These are phyloP conservation scores for Speoplatyrhinus poulsoni DNA, from an alignment of 2,113 vertebrate genomes.

Conservation along the genomic window DNA sequence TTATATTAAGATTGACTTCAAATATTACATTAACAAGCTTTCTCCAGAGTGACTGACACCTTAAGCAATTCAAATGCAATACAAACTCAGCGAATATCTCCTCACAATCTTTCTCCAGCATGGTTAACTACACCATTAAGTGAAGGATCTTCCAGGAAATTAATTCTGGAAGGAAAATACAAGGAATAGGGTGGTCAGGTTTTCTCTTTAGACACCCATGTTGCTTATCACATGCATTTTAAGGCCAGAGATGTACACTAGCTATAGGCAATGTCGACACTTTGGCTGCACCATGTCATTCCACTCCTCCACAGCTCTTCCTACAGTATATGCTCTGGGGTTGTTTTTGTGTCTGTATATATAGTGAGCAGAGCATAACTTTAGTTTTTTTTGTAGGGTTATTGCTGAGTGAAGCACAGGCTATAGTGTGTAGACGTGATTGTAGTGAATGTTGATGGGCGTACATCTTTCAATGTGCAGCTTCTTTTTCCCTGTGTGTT, in stretches of 20 bases:
- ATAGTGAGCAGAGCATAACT: not conserved
- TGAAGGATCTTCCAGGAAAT: too few relatives aligned
- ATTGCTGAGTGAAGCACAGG: slow-evolving; percentile 19
- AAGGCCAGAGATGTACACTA: slow-evolving; percentile 27
- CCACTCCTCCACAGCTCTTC: slow-evolving; percentile 34
- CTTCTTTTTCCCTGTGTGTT: slow-evolving; percentile 7
- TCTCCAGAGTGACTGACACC: too few relatives aligned
- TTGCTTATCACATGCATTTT: too few relatives aligned
- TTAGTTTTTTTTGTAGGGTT: slow-evolving; percentile 28
- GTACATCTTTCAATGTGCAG: slow-evolving; percentile 13
- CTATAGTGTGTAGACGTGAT: slow-evolving; percentile 7
- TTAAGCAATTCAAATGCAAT: too few relatives aligned
- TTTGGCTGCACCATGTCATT: slow-evolving; percentile 59
- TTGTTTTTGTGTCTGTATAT: not conserved
- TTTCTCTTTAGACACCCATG: too few relatives aligned
- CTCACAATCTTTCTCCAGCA: too few relatives aligned
- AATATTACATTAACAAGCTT: too few relatives aligned
- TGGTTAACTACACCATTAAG: too few relatives aligned
- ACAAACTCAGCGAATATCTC: too few relatives aligned
- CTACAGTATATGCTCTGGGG: slow-evolving; percentile 17
- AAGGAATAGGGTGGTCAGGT: too few relatives aligned
- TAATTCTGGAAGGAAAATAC: too few relatives aligned
- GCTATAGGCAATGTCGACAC: slow-evolving; percentile 52
- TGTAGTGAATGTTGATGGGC: slow-evolving; percentile 15
- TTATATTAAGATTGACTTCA: too few relatives aligned